phyloP scores from a whole-genome alignment of 2,797 vertebrate genomes.

The Amniataba percoides region DNA sequence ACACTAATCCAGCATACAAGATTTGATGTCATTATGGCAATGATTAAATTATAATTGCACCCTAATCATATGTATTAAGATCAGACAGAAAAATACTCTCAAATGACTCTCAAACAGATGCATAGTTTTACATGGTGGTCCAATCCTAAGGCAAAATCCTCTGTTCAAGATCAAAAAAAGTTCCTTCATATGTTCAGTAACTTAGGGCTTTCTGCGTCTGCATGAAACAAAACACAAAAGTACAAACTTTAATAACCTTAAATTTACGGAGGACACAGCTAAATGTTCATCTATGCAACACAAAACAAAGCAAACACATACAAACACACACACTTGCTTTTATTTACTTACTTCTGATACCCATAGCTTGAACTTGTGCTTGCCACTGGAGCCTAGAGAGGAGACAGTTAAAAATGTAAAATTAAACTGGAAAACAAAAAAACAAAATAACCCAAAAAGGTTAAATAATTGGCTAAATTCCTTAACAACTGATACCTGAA shows the following conservation, averaged over 20 bases:
- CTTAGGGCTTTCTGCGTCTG: conserved; percentile 94
- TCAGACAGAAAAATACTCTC: conserved; percentile 29
- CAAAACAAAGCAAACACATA: neutral
- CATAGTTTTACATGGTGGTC: conserved; percentile 42
- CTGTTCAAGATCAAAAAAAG: conserved; percentile 28
- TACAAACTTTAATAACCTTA: neutral
- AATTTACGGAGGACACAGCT: neutral
- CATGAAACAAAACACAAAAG: conserved; percentile 48
- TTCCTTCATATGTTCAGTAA: neutral
- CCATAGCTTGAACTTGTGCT: conserved; percentile 54
- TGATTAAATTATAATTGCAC: conserved; percentile 43
- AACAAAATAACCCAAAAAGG: too few relatives aligned
- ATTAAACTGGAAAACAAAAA: too few relatives aligned
- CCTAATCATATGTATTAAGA: conserved; percentile 4
- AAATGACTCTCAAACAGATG: conserved; percentile 51
- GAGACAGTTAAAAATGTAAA: neutral
- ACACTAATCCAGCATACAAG: conserved; percentile 25
- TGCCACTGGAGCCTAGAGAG: conserved; percentile 65
- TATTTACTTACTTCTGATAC: conserved; percentile 80
- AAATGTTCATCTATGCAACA: neutral
- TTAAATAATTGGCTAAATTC: neutral
- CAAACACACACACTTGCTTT: neutral
- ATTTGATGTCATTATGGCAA: neutral
- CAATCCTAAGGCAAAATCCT: conserved; percentile 18
- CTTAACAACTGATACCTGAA: neutral